Base-by-base conservation (phyloP, 2,888 invertebrate species). In the Choreutis nemorana region DNA sequence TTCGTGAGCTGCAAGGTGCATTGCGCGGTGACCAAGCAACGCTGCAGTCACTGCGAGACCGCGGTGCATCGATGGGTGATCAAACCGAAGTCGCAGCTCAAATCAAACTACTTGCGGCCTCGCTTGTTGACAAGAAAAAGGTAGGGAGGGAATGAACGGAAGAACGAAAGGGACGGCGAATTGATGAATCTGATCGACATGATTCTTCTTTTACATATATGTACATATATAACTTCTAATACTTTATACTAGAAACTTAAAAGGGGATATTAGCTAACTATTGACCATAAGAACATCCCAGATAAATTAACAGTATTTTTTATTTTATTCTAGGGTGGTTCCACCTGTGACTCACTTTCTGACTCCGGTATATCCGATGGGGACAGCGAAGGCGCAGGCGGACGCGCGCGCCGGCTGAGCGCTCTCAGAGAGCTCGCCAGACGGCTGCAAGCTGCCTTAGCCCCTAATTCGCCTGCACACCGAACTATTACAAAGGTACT, bases 331-430 rank as follows among this genome's bases (percentile, higher is more conserved):
- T 53, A 78, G 77, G 66, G 73, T 27, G 66, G 71, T n/a, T 77
- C 77, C 8, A 75, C 71, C 31, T 83, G 84, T 46, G 87, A 87
- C 36, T 88, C 87, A n/a, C 66, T 87, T 34, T 89, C 89, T 0
- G 89, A 89, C 73, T 87, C 87, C 15, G 89, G 89, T n/a, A 89
- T 89, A 44, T 89, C 88, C 5, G 89, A 89, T 55, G 88, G 88
- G 34, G 89, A 89, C 48, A 87, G 75, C 36, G 78, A 77, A 53
- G 57, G 84, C 75, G 71, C 87, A 62, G 65, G 73, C 63, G 85
- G 87, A 32, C 81, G 89, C 20, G 89, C 89, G 38, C 77, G 85
- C 18, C 77, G 87, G 2, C 67, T 89, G 21, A 79, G 84, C n/a
- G 86, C 85, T 1, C 71, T 89, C 33, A 68, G 87, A 18, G 82